phyloP scores from a whole-genome alignment of 1,140 invertebrate genomes.

The Saxidomus purpurata region DNA sequence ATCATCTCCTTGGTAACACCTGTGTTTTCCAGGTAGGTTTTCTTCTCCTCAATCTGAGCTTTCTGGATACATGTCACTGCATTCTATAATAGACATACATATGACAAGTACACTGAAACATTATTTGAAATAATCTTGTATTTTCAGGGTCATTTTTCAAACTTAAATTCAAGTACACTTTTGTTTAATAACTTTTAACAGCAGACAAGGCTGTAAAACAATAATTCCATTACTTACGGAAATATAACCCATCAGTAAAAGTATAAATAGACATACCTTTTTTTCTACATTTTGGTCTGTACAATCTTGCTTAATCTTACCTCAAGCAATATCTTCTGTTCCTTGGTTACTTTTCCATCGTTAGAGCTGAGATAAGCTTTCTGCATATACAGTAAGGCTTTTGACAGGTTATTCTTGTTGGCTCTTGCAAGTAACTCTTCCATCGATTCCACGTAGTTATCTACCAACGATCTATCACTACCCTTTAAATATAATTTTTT shows the following conservation, averaged over 20 bases:
- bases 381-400: constrained; percentile 83
- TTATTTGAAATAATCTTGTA: too few relatives aligned
- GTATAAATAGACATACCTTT: too few relatives aligned
- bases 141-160: too few relatives aligned
- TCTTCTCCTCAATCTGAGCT: constrained; percentile 81
- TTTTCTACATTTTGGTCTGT: too few relatives aligned
- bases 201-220: too few relatives aligned
- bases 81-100: constrained; percentile 72
- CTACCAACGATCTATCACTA: constrained; percentile 59
- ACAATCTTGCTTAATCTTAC: too few relatives aligned
- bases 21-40: constrained; percentile 81
- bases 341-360: constrained; percentile 68
- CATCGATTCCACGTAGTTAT: constrained; percentile 75
- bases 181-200: too few relatives aligned
- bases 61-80: constrained; percentile 79
- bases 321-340: constrained; percentile 81
- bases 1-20: constrained; percentile 41
- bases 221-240: too few relatives aligned
- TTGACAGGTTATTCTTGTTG: constrained; percentile 82
- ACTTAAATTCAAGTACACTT: too few relatives aligned
- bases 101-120: too few relatives aligned
- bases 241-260: too few relatives aligned
- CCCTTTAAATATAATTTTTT: constrained; percentile 18
- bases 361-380: constrained; percentile 73
- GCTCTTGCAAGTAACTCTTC: constrained; percentile 78